These are phyloP conservation scores for Lobophora halterata DNA, from an alignment of 2,888 invertebrate species.

Conservation along the genomic window DNA sequence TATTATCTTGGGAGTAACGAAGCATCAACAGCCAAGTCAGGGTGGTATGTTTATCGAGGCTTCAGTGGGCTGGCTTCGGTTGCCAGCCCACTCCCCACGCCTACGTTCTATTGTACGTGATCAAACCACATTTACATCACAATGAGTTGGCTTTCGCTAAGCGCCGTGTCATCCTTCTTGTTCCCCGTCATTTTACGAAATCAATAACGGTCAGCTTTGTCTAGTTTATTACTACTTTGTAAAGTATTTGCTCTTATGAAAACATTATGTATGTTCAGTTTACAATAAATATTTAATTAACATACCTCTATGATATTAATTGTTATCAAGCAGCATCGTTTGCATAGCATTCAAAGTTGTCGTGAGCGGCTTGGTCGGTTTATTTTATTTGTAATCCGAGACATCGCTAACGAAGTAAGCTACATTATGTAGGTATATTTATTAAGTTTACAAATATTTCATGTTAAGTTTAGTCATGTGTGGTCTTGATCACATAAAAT, in stretches of 20 bases:
- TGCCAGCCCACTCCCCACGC: conserved; percentile 60
- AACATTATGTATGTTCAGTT: no score
- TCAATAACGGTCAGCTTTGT: conserved; percentile 19
- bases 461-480: conserved; percentile 22
- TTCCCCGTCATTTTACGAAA: conserved; percentile 26
- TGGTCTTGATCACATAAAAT: conserved; percentile 26
- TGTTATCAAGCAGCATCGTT: no score
- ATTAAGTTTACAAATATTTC: conserved; percentile 28
- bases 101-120: conserved; percentile 69
- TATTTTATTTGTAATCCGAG: no score
- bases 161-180: conserved; percentile 54
- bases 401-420: conserved; percentile 21
- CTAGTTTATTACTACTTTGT: no score
- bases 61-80: conserved; percentile 46
- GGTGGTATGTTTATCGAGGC: conserved; percentile 57
- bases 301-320: no score
- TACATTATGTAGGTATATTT: conserved; percentile 28
- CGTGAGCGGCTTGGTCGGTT: no score
- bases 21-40: conserved; percentile 39
- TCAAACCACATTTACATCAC: conserved; percentile 75
- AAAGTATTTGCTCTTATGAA: neutral
- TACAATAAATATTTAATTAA: no score
- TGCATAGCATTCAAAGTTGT: no score
- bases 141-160: conserved; percentile 66
- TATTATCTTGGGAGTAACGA: conserved; percentile 33